These are phyloP conservation scores for Argyresthia albistria DNA, from an alignment of 2,888 invertebrate species.

Conservation along the genomic window DNA sequence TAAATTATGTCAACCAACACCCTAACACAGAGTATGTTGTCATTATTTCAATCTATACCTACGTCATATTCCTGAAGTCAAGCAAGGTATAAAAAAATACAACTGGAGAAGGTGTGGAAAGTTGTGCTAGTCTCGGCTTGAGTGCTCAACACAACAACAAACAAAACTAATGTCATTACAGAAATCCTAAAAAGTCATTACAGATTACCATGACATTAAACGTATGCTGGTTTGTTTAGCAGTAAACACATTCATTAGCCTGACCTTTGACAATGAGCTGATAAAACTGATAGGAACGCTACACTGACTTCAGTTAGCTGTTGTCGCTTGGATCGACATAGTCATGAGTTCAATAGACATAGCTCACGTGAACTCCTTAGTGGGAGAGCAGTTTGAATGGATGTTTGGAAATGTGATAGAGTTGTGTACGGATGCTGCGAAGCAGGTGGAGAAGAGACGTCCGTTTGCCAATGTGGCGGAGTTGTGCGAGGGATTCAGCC, in stretches of 20 bases:
- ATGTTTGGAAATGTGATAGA: constrained; percentile 77
- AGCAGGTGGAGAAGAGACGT: constrained; percentile 47
- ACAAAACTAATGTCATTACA: too few species aligned
- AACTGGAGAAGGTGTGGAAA: too few species aligned
- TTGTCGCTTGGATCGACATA: neutral
- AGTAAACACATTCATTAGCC: neutral
- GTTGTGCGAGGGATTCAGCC: constrained; percentile 63
- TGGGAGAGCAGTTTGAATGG: constrained; percentile 64
- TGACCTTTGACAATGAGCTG: constrained; percentile 1
- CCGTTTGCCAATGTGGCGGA: constrained; percentile 63
- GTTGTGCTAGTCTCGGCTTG: too few species aligned
- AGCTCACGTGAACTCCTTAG: constrained; percentile 66
- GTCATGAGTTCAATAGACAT: constrained; percentile 21
- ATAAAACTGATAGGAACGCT: neutral
- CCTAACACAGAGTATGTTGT: too few species aligned
- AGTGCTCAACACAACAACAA: too few species aligned
- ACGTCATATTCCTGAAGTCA: too few species aligned
- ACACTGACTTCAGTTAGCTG: neutral
- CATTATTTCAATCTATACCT: too few species aligned
- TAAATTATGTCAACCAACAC: too few species aligned
- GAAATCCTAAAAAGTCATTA: too few species aligned
- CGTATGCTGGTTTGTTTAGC: neutral
- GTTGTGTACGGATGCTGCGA: constrained; percentile 67
- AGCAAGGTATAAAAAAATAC: too few species aligned
- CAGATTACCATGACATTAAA: neutral